Evolutionary conservation across 2,113 vertebrate species (phyloP).

Genomic region (Chloroceryle aenea): DNA sequence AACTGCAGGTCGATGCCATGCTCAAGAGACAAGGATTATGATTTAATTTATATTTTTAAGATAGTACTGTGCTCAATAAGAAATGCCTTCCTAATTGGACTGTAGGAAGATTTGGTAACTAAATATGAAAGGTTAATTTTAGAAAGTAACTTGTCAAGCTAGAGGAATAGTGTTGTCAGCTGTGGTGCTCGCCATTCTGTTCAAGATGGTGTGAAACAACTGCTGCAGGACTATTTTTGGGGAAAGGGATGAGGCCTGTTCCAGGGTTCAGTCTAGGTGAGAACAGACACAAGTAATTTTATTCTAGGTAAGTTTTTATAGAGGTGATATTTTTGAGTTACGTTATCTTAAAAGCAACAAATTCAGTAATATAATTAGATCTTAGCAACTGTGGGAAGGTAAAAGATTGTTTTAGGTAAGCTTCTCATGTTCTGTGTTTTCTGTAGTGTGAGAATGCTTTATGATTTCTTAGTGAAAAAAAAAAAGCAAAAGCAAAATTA

Average conservation of each 20-base stretch:
- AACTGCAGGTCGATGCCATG: not conserved
- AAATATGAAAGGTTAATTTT: conserved; percentile 52
- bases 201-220: conserved; percentile 9
- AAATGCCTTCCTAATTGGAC: conserved; percentile 33
- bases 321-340: not conserved
- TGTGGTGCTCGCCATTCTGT: not conserved
- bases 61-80: conserved; percentile 25
- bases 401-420: not conserved
- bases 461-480: not conserved
- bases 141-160: conserved; percentile 46
- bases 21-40: not conserved
- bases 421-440: not conserved
- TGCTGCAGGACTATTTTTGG: not conserved
- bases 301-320: not conserved
- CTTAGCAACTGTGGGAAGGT: not conserved
- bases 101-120: conserved; percentile 49
- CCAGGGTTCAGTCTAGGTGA: not conserved
- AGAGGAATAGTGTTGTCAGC: conserved; percentile 32
- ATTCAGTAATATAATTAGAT: not conserved
- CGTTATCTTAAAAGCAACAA: not conserved
- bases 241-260: not conserved
- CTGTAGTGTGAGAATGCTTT: not conserved
- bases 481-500: not conserved
- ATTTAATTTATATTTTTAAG: conserved; percentile 44
- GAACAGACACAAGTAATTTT: not conserved